Conservation (phyloP, 2,113 vertebrate species). For the Zosterops borbonicus region DNA sequence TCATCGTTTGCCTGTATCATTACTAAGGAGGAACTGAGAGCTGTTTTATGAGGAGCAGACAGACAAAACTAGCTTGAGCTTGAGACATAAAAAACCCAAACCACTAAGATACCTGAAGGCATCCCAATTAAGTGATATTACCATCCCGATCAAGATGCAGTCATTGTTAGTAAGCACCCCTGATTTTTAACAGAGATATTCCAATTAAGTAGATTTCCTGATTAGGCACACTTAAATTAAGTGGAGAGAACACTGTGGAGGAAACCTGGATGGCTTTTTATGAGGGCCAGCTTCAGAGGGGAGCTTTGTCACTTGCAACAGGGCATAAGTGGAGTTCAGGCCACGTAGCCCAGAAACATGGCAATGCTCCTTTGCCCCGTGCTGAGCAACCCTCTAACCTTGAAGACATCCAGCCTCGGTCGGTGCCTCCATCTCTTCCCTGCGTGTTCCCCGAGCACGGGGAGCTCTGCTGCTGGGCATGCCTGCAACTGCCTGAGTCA, state of each 20-base stretch:
- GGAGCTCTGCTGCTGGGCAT: constrained; percentile 50
- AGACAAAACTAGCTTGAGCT: constrained; percentile 65
- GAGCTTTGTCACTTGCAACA: neutral
- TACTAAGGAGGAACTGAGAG: constrained; percentile 66
- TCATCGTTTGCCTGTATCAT: constrained; percentile 64
- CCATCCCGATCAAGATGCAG: constrained; percentile 66
- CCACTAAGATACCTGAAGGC: constrained; percentile 63
- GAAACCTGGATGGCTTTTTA: neutral
- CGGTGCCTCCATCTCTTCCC: fast-evolving
- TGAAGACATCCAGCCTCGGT: neutral
- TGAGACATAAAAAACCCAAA: constrained; percentile 61
- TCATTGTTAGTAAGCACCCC: constrained; percentile 64
- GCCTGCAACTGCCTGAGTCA: constrained; percentile 39
- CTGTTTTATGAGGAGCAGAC: constrained; percentile 66
- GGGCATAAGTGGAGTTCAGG: neutral
- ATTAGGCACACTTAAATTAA: constrained; percentile 51
- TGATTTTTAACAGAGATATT: constrained; percentile 57
- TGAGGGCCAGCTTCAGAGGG: neutral
- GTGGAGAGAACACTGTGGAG: neutral
- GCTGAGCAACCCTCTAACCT: neutral
- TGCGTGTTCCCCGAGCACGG: neutral
- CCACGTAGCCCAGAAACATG: fast-evolving
- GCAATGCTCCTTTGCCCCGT: neutral
- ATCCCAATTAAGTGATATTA: constrained; percentile 73
- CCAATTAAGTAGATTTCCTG: constrained; percentile 61